A percentile compares a stretch with the other conserved stretches of the same genome.
phyloP scores from a whole-genome alignment of 2,888 invertebrate species.

The Molanna angustata region DNA sequence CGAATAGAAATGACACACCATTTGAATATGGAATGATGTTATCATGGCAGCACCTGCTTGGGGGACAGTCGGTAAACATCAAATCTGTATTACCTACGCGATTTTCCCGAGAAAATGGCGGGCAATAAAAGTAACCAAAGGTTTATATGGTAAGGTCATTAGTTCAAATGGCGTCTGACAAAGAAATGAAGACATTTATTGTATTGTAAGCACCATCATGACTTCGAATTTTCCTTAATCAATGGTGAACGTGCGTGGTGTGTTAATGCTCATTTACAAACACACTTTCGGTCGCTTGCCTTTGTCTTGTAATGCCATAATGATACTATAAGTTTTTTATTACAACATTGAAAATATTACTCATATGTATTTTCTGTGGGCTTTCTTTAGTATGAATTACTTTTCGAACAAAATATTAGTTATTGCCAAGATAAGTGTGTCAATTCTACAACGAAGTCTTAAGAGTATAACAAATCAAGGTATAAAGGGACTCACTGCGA shows the following conservation, averaged over 20 bases:
- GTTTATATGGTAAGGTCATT: constrained; percentile 17
- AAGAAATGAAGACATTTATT: constrained; percentile 10
- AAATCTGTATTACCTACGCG: constrained; percentile 32
- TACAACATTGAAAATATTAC: too few species aligned
- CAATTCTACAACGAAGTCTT: too few species aligned
- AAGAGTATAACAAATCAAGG: too few species aligned
- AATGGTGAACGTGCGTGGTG: background rate
- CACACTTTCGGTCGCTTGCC: too few species aligned
- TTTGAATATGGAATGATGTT: constrained; percentile 32
- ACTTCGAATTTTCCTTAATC: constrained; percentile 9
- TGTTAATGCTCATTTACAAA: too few species aligned
- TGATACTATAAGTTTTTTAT: too few species aligned
- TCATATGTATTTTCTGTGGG: too few species aligned
- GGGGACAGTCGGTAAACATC: constrained; percentile 30
- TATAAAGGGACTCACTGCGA: too few species aligned
- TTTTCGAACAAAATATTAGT: too few species aligned
- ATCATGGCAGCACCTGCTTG: constrained; percentile 28
- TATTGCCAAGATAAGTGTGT: too few species aligned
- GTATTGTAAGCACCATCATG: constrained; percentile 9
- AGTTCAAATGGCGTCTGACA: constrained; percentile 16
- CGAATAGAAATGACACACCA: constrained; percentile 33
- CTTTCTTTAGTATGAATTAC: too few species aligned
- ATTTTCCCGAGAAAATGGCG: constrained; percentile 20
- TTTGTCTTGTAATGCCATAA: too few species aligned
- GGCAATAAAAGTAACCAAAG: constrained; percentile 28